Evolutionary conservation across 2,797 vertebrate species (phyloP).

Genomic region (Enteromius paludinosus): DNA sequence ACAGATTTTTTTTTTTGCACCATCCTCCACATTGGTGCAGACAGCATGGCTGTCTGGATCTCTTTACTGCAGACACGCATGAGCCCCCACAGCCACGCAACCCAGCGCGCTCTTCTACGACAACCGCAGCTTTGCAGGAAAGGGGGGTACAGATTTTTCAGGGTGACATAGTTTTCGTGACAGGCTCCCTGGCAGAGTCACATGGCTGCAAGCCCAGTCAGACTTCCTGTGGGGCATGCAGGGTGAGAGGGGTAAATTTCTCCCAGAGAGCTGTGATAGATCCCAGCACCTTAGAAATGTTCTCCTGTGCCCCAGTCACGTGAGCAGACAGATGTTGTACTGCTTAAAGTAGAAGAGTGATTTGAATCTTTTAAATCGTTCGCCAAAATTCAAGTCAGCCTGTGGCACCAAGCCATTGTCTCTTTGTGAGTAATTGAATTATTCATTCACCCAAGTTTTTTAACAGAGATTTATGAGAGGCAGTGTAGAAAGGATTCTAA

Average conservation of each 20-base stretch:
- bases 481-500: neutral
- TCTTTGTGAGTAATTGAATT: neutral
- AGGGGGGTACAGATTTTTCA: neutral
- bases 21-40: neutral
- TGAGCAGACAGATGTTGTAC: neutral
- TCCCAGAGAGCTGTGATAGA: conserved; percentile 45
- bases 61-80: conserved; percentile 8
- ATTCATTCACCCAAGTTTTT: neutral
- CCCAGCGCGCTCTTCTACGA: neutral
- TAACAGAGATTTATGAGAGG: neutral
- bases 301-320: neutral
- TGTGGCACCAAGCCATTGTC: neutral
- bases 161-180: conserved; percentile 14
- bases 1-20: neutral
- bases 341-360: neutral
- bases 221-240: conserved; percentile 23
- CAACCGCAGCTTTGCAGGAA: neutral
- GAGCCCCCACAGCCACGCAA: neutral
- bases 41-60: neutral
- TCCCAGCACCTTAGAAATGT: conserved; percentile 36
- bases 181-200: conserved; percentile 5
- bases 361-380: neutral
- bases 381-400: neutral
- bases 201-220: conserved; percentile 22
- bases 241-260: conserved; percentile 30